These are phyloP conservation scores for Anaspis maculata DNA, from an alignment of 2,888 invertebrate species.

Conservation along the genomic window DNA sequence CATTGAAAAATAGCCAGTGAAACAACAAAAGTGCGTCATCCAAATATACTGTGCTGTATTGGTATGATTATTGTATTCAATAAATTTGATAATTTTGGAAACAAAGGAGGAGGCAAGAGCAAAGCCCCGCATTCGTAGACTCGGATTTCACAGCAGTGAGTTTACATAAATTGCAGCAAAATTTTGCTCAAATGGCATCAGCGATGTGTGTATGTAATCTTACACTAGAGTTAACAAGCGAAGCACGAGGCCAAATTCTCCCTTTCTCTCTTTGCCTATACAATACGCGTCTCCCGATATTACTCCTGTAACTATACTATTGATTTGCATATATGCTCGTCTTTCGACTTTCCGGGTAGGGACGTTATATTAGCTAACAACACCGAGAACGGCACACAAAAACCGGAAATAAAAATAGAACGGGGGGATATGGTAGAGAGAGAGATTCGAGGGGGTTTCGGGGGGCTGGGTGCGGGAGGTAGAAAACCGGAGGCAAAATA, in stretches of 20 bases:
- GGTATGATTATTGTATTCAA: too few species aligned
- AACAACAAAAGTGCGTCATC: too few species aligned
- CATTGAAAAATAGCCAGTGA: too few species aligned
- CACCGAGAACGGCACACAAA: slow-evolving; percentile 24
- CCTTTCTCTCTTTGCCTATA: too few species aligned
- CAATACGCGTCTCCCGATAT: slow-evolving; percentile 3
- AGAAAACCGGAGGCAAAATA: slow-evolving; percentile 23
- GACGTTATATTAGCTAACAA: slow-evolving; percentile 34
- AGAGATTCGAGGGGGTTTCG: too few species aligned
- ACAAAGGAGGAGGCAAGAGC: too few species aligned
- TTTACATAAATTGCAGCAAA: slow-evolving; percentile 15
- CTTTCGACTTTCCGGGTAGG: too few species aligned
- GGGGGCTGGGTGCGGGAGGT: too few species aligned
- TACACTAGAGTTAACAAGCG: slow-evolving; percentile 12
- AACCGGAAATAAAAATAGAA: slow-evolving; percentile 33
- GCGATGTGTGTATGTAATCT: slow-evolving; percentile 13
- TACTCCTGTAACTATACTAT: too few species aligned
- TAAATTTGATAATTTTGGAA: too few species aligned
- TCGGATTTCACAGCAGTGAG: slow-evolving; percentile 15
- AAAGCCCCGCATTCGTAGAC: too few species aligned
- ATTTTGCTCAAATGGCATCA: slow-evolving; percentile 14
- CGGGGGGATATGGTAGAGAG: slow-evolving; percentile 18
- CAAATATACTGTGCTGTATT: too few species aligned
- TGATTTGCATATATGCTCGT: slow-evolving; percentile 4
- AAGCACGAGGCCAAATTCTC: slow-evolving; percentile 12